Evolutionary conservation across 2,113 vertebrate genomes (phyloP).

Genomic region (Brachyhypopomus occidentalis): DNA sequence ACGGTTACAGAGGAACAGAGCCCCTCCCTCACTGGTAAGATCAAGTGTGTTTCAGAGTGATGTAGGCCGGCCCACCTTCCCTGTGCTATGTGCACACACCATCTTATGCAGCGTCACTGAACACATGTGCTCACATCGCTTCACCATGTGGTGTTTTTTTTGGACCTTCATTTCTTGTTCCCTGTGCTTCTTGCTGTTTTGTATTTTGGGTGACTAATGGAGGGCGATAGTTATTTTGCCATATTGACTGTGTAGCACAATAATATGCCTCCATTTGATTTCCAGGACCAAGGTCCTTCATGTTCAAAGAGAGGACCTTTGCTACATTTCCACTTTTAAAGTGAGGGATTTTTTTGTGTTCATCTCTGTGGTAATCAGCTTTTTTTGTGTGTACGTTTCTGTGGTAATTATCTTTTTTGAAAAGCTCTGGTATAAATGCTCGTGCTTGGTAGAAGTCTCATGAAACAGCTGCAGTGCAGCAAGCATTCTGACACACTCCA

Average conservation of each 20-base stretch:
- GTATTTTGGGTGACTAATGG: not conserved
- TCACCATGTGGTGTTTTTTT: not conserved
- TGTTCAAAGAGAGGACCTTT: not conserved
- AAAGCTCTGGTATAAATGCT: not conserved
- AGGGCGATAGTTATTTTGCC: not conserved
- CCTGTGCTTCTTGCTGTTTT: not conserved
- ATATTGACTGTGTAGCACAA: not conserved
- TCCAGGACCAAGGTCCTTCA: not conserved
- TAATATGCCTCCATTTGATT: not conserved
- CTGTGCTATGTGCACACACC: not conserved
- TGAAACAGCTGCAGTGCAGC: not conserved
- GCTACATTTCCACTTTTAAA: not conserved
- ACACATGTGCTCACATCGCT: not conserved
- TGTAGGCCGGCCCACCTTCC: not conserved
- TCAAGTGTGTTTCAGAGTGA: not conserved
- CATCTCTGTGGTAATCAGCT: not conserved
- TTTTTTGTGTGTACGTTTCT: not conserved
- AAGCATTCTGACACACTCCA: slow-evolving; percentile 1
- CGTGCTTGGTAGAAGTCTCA: not conserved
- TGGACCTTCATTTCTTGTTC: not conserved
- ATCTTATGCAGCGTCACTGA: not conserved
- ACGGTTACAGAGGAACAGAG: slow-evolving; percentile 25
- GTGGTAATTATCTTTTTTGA: not conserved
- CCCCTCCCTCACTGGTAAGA: slow-evolving; percentile 1
- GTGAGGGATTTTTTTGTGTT: not conserved